phyloP scores from a whole-genome alignment of 2,113 vertebrate genomes.

The Anguilla japonica region DNA sequence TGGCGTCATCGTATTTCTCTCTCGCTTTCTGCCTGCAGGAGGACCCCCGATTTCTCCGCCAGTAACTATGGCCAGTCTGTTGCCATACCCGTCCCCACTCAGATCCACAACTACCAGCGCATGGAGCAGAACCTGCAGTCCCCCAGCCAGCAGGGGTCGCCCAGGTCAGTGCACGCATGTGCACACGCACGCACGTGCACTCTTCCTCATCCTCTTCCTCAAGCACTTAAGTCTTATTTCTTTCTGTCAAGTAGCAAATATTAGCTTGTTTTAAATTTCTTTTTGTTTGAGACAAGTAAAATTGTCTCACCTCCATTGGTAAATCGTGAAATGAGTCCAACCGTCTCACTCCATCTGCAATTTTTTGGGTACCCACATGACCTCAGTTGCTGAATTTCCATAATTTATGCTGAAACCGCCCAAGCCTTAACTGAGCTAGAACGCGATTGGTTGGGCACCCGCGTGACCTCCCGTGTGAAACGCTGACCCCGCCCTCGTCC shows the following conservation, averaged over 20 bases:
- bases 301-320: no score
- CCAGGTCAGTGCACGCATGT: conserved; percentile 59
- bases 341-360: no score
- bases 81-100: conserved; percentile 91
- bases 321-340: no score
- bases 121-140: conserved; percentile 88
- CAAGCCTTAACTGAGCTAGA: not conserved
- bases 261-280: no score
- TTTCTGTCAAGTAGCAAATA: no score
- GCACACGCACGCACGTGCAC: not conserved
- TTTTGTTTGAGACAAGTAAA: no score
- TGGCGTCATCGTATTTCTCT: not conserved
- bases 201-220: no score
- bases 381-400: no score
- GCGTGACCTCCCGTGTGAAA: not conserved
- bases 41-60: conserved; percentile 63
- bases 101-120: conserved; percentile 89
- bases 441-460: not conserved
- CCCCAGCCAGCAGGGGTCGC: conserved; percentile 66
- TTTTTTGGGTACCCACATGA: no score
- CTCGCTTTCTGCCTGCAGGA: conserved; percentile 53
- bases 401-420: not conserved
- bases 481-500: conserved; percentile 16
- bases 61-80: conserved; percentile 76
- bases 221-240: no score